Base-by-base conservation (phyloP, 2,113 vertebrate genomes). In the Eclectus roratus region DNA sequence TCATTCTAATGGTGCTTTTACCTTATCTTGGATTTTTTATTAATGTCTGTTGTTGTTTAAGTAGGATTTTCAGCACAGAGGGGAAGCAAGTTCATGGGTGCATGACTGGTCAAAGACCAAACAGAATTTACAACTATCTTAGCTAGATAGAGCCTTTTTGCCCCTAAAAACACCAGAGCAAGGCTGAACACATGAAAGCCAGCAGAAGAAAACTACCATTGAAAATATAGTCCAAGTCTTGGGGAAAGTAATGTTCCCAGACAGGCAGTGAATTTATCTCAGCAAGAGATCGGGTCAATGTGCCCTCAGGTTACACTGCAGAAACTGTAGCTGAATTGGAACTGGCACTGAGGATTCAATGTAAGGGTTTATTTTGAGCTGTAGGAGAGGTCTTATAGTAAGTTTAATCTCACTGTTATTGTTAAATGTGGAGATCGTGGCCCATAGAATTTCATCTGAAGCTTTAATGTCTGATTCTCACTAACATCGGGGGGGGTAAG, bases 161-260 rank as follows among this genome's bases (percentile, higher is more conserved):
- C 28, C 56, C 44, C 56, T 69, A 31, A 46, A 70, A 91, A 69
- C 10, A 76, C 28, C 47, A 69, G 10, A 76, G 53, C 39, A 85
- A 84, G 33, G 20, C 12, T 60, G 71, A 92, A 47, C 28, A n/a
- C 86, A 64, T 41, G 85, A 31, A 56, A 66, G 49, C 76, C 53
- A 50, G 8, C 52, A 65, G 52, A 80, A 86, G 49, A 85, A 85
- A 82, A 25, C n/a, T 76, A 20, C 61, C 4, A 1, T 52, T 86
- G 63, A 79, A 92, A 95, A 84, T 8, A 29, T 6, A 66, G 72
- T 70, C 66, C 28, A 73, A 17, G n/a, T 52, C 63, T 44, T 61
- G 17, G 43, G 25, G 43, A 91, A 95, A 77, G 33, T 81, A 37
- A 88, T 91, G 89, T 96, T 93, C 68, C 37, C 76, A 78, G 82